These are phyloP conservation scores for Haliaeetus leucogaster DNA, from an alignment of 2,113 vertebrate genomes.

Conservation along the genomic window DNA sequence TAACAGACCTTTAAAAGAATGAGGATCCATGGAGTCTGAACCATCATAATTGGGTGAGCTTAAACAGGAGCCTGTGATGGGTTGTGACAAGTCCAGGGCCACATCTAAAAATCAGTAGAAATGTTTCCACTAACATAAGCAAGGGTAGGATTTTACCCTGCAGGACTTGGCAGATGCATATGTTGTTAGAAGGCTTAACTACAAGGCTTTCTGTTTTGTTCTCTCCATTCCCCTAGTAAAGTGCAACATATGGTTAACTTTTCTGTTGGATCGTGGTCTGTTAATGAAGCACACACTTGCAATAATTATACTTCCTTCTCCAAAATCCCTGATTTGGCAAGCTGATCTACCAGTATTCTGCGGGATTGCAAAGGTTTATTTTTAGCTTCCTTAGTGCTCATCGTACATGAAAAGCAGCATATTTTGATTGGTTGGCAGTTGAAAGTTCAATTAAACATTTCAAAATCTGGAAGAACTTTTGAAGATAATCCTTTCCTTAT, in stretches of 20 bases:
- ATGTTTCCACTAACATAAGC: neutral
- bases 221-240: neutral
- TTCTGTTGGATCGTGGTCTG: neutral
- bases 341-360: constrained; percentile 6
- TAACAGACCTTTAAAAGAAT: neutral
- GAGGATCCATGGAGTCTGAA: fast-evolving
- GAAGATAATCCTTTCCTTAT: constrained; percentile 29
- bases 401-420: constrained; percentile 1
- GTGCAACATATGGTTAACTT: neutral
- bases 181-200: neutral
- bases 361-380: neutral
- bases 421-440: constrained; percentile 47
- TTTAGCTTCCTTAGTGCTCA: constrained; percentile 29
- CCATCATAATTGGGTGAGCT: fast-evolving
- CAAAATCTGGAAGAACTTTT: constrained; percentile 42
- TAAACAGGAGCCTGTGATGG: neutral
- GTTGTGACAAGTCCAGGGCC: neutral
- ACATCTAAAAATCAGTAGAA: neutral
- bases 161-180: neutral
- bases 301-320: constrained; percentile 5
- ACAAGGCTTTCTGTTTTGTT: neutral
- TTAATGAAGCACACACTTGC: neutral
- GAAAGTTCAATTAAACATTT: constrained; percentile 62
- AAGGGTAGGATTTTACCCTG: neutral
- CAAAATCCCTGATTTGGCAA: neutral